phyloP scores from a whole-genome alignment of 2,113 vertebrate species.

The Peromyscus maniculatus region DNA sequence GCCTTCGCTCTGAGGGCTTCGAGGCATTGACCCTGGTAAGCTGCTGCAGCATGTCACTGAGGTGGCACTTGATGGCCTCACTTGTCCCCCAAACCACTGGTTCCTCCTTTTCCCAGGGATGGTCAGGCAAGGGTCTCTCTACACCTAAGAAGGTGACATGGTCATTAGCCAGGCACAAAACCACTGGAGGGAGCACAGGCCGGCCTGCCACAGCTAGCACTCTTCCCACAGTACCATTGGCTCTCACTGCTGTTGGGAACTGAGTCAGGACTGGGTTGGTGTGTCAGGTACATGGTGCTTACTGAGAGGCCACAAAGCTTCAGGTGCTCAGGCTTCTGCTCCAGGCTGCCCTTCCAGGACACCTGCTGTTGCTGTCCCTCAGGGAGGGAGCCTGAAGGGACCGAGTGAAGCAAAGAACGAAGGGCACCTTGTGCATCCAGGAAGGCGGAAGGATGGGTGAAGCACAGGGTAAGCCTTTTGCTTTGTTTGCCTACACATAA shows the following conservation, averaged over 20 bases:
- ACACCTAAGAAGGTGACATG: too few species aligned
- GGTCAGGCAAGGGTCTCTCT: conserved; percentile 87
- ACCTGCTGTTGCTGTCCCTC: background rate
- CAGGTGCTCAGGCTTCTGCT: background rate
- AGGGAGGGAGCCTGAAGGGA: background rate
- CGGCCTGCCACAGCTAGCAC: too few species aligned
- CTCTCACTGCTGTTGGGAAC: too few species aligned
- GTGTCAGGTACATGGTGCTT: too few species aligned
- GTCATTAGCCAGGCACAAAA: too few species aligned
- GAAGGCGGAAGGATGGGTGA: background rate
- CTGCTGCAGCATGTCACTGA: conserved; percentile 94
- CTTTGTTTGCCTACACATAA: background rate
- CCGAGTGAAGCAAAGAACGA: background rate
- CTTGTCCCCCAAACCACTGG: conserved; percentile 82
- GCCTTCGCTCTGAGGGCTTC: conserved; percentile 91
- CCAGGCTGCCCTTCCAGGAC: accelerated
- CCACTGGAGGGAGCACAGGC: too few species aligned
- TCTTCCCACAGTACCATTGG: too few species aligned
- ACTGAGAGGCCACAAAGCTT: background rate
- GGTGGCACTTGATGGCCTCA: conserved; percentile 86
- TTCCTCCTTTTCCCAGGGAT: conserved; percentile 87
- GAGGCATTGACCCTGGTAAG: conserved; percentile 89
- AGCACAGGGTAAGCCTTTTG: background rate
- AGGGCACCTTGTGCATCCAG: background rate
- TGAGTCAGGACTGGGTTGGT: too few species aligned